Conservation (phyloP, 2,797 vertebrate genomes). For the Fistularia commersonii region DNA sequence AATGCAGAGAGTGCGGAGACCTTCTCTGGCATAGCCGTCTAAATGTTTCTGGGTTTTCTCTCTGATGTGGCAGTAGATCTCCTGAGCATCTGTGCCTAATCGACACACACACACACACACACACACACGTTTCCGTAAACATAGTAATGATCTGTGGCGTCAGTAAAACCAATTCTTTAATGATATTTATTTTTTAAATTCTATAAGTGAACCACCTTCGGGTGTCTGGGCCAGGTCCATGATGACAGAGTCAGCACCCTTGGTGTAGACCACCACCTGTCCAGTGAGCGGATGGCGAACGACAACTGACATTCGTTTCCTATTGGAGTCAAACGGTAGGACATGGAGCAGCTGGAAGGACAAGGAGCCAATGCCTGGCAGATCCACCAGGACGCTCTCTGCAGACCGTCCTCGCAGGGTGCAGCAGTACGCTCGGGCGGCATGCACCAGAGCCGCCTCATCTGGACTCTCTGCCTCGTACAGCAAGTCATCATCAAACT, state of each 20-base stretch:
- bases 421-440: conserved; percentile 86
- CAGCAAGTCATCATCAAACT: conserved; percentile 56
- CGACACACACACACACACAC: neutral
- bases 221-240: conserved; percentile 79
- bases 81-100: conserved; percentile 34
- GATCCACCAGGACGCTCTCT: conserved; percentile 81
- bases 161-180: neutral
- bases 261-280: conserved; percentile 88
- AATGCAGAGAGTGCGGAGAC: conserved; percentile 91
- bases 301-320: conserved; percentile 95
- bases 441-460: conserved; percentile 90
- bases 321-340: conserved; percentile 88
- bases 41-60: conserved; percentile 85
- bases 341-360: conserved; percentile 84
- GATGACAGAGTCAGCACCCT: conserved; percentile 90
- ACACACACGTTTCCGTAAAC: neutral
- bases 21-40: conserved; percentile 85
- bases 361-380: conserved; percentile 80
- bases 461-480: conserved; percentile 96
- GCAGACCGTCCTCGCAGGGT: conserved; percentile 81
- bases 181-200: neutral
- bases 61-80: conserved; percentile 61
- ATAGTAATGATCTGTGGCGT: neutral
- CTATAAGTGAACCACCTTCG: conserved; percentile 24
- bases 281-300: conserved; percentile 87